Base-by-base conservation (phyloP, 2,797 vertebrate species). In the Sphaeramia orbicularis region DNA sequence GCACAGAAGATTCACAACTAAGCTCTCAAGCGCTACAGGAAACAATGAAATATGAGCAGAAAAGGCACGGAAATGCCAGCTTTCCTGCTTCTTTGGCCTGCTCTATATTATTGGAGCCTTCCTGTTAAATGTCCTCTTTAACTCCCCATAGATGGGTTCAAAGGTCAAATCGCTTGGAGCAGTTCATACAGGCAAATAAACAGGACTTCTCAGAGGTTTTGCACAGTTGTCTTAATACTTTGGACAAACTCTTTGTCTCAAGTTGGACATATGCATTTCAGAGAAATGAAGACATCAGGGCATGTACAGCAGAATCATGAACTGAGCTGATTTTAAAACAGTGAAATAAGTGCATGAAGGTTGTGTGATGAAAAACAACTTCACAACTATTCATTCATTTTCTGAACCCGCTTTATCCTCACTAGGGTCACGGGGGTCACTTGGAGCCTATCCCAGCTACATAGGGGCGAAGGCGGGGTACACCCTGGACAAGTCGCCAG, bases 11-110 rank as follows among this genome's bases (percentile, higher is more conserved):
- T 21, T 32, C 16, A 35, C 7, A 43, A 56, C 44, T 11, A 19
- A 38, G 37, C 53, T n/a, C 53, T n/a, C 47, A 50, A 65, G 45
- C 77, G 71, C 65, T 47, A 42, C 72, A 92, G 88, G 80, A 90
- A 87, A 83, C 73, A 69, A 83, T 88, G 81, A 91, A 90, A 91
- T 14, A 43, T 32, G 76, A 88, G 81, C 40, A 85, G 86, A 49
- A 27, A 58, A 65, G 49, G 65, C 45, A 59, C 63, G 62, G 90
- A 90, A 88, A 83, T 74, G 78, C 71, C 80, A 69, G 73, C 71
- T 71, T 76, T 74, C 76, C 75, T 76, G 74, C 71, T 51, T 41
- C 38, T 37, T 32, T 36, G 50, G 55, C 68, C 77, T 68, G 65
- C 73, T 78, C 76, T 49, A 8, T 58, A 80, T 80, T 83, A 90